Conservation (phyloP, 2,888 invertebrate species). For the Ophion ventricosus region DNA sequence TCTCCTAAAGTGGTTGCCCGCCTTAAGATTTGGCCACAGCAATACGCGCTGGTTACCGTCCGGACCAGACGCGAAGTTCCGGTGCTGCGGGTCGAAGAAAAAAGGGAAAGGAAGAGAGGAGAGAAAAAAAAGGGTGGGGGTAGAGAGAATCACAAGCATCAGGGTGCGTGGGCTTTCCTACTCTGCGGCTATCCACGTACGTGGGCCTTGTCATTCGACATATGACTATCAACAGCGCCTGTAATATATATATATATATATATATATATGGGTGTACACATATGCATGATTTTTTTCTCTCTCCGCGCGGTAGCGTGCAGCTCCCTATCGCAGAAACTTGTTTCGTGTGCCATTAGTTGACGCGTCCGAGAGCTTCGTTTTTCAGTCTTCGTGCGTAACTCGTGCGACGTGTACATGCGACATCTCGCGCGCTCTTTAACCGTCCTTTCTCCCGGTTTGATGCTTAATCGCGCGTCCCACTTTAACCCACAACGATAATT, state of each 20-base stretch:
- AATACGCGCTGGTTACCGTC: constrained; percentile 32
- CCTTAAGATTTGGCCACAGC: constrained; percentile 22
- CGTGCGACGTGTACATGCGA: constrained; percentile 57
- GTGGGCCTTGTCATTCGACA: constrained; percentile 49
- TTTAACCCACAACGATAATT: constrained; percentile 25
- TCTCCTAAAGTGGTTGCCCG: no score
- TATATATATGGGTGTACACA: not conserved
- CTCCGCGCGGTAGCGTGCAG: not conserved
- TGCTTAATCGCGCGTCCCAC: not conserved
- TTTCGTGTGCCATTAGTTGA: constrained; percentile 42
- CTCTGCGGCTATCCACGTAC: constrained; percentile 38
- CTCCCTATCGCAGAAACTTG: constrained; percentile 52
- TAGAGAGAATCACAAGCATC: constrained; percentile 8
- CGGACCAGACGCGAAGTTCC: constrained; percentile 26
- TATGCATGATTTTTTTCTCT: constrained; percentile 24
- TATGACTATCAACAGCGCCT: constrained; percentile 30
- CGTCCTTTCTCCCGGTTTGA: constrained; percentile 40
- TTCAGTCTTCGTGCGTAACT: constrained; percentile 68
- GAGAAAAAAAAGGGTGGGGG: constrained; percentile 28
- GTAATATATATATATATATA: not conserved
- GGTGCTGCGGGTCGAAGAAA: constrained; percentile 34
- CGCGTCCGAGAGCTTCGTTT: constrained; percentile 33
- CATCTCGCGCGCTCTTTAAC: not conserved
- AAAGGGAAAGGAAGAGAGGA: constrained; percentile 9
- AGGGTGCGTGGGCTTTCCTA: constrained; percentile 55